phyloP scores from a whole-genome alignment of 2,113 vertebrate genomes.

The Tinamus guttatus region DNA sequence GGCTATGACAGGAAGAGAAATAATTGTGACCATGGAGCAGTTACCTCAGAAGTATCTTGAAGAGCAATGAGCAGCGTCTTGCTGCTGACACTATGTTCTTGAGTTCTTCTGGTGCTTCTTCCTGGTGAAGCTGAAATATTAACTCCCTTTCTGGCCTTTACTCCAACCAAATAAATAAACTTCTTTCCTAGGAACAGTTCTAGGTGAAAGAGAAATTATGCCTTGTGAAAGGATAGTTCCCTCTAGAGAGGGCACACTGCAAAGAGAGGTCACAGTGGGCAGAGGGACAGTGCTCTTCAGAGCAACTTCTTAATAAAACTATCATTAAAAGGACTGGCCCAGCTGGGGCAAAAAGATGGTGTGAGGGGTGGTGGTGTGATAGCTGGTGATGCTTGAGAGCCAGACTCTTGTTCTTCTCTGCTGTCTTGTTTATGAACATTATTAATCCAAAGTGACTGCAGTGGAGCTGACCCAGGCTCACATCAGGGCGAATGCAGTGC shows the following conservation, averaged over 20 bases:
- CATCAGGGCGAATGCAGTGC: accelerated
- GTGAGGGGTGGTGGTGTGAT: accelerated
- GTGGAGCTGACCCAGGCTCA: neutral
- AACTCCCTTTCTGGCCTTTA: neutral
- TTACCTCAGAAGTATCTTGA: neutral
- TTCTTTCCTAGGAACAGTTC: neutral
- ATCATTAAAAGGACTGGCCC: neutral
- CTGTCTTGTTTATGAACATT: neutral
- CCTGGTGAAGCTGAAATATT: neutral
- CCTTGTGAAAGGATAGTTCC: neutral
- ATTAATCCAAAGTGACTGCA: neutral
- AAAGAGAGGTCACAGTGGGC: neutral
- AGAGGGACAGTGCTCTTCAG: neutral
- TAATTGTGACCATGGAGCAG: neutral
- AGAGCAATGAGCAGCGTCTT: neutral
- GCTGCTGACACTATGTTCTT: neutral
- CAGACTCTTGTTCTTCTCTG: neutral
- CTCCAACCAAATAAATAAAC: neutral
- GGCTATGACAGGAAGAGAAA: neutral
- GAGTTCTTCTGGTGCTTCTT: neutral
- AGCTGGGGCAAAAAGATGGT: neutral
- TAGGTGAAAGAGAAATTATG: neutral
- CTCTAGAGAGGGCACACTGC: neutral
- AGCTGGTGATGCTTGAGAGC: neutral
- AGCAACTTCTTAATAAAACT: neutral